Evolutionary conservation across 2,888 invertebrate species (phyloP).

Genomic region (Netelia melanura): DNA sequence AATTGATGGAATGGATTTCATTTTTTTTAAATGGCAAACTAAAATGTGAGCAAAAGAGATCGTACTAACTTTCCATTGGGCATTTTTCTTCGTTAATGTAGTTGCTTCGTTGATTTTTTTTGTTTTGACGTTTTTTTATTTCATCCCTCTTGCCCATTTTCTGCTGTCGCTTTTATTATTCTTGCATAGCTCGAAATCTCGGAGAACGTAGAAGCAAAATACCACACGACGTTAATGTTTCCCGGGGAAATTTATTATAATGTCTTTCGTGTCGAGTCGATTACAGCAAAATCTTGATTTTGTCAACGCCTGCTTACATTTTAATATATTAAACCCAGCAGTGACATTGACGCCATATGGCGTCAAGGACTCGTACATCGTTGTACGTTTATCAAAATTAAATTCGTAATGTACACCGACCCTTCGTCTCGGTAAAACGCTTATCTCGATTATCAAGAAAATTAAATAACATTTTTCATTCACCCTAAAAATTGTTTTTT

Average conservation of each 20-base stretch:
- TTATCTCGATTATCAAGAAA: too few species aligned
- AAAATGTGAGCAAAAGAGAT: not conserved
- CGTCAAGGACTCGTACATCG: too few species aligned
- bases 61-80: not conserved
- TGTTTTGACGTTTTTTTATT: not conserved
- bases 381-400: too few species aligned
- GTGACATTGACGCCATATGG: too few species aligned
- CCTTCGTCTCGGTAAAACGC: too few species aligned
- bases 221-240: not conserved
- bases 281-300: not conserved
- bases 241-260: not conserved
- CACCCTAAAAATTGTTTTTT: too few species aligned
- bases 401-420: too few species aligned
- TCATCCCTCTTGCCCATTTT: not conserved
- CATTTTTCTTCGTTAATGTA: not conserved
- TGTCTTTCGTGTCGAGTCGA: not conserved
- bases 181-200: not conserved
- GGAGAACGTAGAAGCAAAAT: conserved; percentile 1
- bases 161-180: conserved; percentile 19
- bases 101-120: too few species aligned
- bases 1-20: not conserved
- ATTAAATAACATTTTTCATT: too few species aligned
- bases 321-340: not conserved
- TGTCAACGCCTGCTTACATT: not conserved
- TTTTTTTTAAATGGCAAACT: not conserved